These are phyloP conservation scores for Lasioglossum vierecki DNA, from an alignment of 2,888 invertebrate species.

Conservation along the genomic window DNA sequence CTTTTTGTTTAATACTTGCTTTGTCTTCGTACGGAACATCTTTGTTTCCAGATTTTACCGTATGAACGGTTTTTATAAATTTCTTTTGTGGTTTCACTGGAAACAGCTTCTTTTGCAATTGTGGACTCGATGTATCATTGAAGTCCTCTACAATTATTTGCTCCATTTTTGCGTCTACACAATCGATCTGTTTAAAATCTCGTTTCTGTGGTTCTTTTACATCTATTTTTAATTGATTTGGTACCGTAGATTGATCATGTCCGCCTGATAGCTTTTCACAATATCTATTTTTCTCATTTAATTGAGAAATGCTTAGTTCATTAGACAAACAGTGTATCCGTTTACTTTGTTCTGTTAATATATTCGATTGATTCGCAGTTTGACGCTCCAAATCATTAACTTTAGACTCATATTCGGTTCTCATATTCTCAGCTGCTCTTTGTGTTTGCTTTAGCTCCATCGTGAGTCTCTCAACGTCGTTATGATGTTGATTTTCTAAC, in stretches of 20 bases:
- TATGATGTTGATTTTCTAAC: conserved; percentile 77
- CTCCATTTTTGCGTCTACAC: neutral
- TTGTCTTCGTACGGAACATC: conserved; percentile 2
- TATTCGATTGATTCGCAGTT: conserved; percentile 72
- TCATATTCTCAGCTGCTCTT: conserved; percentile 73
- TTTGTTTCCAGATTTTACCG: conserved; percentile 17
- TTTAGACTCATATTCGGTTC: conserved; percentile 77
- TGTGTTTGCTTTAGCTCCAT: conserved; percentile 77
- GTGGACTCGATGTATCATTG: conserved; percentile 37
- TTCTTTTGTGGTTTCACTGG: conserved; percentile 19
- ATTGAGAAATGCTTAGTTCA: conserved; percentile 57
- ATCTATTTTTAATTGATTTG: conserved; percentile 12
- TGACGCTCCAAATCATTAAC: conserved; percentile 76
- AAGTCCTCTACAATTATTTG: conserved; percentile 35
- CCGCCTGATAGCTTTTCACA: conserved; percentile 9
- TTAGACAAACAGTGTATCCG: conserved; percentile 67
- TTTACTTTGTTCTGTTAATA: conserved; percentile 75
- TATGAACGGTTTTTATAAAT: conserved; percentile 21
- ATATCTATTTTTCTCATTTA: conserved; percentile 30
- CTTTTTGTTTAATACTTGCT: conserved; percentile 4
- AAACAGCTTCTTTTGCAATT: conserved; percentile 30
- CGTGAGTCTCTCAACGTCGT: conserved; percentile 78
- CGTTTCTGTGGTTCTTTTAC: neutral
- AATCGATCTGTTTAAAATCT: conserved; percentile 18
- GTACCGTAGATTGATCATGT: neutral